A percentile compares a stretch with the other conserved stretches of the same genome.
These are phyloP conservation scores for Enoplosus armatus DNA, from an alignment of 2,797 vertebrate genomes.

Conservation along the genomic window DNA sequence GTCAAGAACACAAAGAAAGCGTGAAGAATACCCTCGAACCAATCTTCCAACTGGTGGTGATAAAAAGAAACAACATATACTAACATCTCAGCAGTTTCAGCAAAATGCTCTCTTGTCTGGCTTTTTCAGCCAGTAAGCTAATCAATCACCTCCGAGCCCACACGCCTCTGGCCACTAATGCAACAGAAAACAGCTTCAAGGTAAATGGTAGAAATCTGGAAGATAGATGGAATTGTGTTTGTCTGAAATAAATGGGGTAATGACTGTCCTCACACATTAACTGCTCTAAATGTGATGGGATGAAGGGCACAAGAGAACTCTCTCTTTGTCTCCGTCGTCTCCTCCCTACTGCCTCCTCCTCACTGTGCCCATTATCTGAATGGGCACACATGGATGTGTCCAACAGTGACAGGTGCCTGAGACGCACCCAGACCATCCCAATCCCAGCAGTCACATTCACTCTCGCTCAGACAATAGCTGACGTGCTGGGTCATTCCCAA, in stretches of 20 bases:
- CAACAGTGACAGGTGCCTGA: slow-evolving; percentile 73
- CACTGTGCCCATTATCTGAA: slow-evolving; percentile 55
- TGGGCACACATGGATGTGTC: slow-evolving; percentile 62
- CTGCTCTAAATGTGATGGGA: slow-evolving; percentile 34
- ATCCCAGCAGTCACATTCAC: slow-evolving; percentile 76
- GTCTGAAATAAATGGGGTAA: slow-evolving; percentile 39
- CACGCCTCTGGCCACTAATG: background rate
- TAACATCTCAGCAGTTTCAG: slow-evolving; percentile 12
- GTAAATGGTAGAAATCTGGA: slow-evolving; percentile 36
- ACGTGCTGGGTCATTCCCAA: slow-evolving; percentile 65
- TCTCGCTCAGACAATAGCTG: slow-evolving; percentile 77
- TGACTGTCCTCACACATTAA: slow-evolving; percentile 43
- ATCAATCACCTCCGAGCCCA: slow-evolving; percentile 29
- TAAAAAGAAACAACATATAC: background rate
- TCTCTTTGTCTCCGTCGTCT: slow-evolving; percentile 11
- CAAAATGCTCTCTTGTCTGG: slow-evolving; percentile 11
- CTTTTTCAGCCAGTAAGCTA: slow-evolving; percentile 20
- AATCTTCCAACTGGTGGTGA: background rate
- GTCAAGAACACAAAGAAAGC: slow-evolving; percentile 2
- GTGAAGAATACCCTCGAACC: background rate
- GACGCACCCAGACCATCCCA: slow-evolving; percentile 66
- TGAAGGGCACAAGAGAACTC: slow-evolving; percentile 45
- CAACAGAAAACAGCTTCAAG: slow-evolving; percentile 32
- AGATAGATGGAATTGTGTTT: slow-evolving; percentile 28
- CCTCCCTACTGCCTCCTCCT: slow-evolving; percentile 29